Evolutionary conservation across 2,113 vertebrate species (phyloP).

Genomic region (Tautogolabrus adspersus): DNA sequence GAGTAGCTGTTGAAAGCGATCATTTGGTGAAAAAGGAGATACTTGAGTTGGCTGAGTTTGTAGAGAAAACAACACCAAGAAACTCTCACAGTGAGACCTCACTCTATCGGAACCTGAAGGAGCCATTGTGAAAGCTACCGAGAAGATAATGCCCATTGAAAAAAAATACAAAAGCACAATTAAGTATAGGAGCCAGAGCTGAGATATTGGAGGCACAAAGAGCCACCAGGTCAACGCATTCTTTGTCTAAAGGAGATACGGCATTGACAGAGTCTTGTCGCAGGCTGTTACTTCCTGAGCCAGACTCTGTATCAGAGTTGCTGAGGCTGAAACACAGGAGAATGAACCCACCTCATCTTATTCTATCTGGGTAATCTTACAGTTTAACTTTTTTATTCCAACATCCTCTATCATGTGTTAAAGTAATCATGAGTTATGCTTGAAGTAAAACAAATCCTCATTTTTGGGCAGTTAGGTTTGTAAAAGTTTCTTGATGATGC

Average conservation of each 20-base stretch:
- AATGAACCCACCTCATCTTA: slow-evolving; percentile 39
- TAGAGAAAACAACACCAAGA: slow-evolving; percentile 48
- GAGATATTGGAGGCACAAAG: slow-evolving; percentile 53
- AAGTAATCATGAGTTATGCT: not conserved
- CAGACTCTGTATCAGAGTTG: slow-evolving; percentile 33
- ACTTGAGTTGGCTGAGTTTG: slow-evolving; percentile 29
- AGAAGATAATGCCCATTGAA: slow-evolving; percentile 6
- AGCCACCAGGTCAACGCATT: slow-evolving; percentile 52
- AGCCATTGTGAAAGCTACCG: slow-evolving; percentile 33
- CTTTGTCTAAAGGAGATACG: not conserved
- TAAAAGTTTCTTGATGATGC: not conserved
- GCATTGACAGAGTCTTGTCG: slow-evolving; percentile 28
- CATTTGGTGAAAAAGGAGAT: slow-evolving; percentile 21
- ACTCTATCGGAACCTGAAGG: slow-evolving; percentile 43
- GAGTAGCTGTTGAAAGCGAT: slow-evolving; percentile 1
- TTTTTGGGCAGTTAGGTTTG: not conserved
- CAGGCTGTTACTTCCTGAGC: slow-evolving; percentile 38
- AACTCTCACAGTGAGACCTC: slow-evolving; percentile 36
- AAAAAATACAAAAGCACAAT: slow-evolving; percentile 46
- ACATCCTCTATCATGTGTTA: slow-evolving; percentile 1
- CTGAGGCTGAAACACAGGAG: slow-evolving; percentile 28
- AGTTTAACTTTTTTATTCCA: slow-evolving; percentile 1
- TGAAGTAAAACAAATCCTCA: too few relatives aligned
- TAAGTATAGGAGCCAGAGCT: slow-evolving; percentile 37
- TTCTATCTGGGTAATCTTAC: slow-evolving; percentile 64